Evolutionary conservation across 2,113 vertebrate genomes (phyloP).

Genomic region (Daphoenositta chrysoptera): DNA sequence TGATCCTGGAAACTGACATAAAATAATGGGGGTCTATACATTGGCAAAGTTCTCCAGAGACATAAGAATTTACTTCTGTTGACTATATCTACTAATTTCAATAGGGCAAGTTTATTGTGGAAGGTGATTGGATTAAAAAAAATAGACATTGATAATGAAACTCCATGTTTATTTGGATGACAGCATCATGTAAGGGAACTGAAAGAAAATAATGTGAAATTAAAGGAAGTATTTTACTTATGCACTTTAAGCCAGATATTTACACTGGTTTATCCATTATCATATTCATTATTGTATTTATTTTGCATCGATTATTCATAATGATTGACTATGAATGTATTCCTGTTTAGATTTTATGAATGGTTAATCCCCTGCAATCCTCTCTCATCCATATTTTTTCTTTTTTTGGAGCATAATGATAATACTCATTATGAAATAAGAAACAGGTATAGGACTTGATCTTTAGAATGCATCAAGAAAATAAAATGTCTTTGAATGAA

Average conservation of each 20-base stretch:
- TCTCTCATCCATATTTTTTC: background rate
- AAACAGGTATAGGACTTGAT: background rate
- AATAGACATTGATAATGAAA: background rate
- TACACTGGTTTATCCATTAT: background rate
- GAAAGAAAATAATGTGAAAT: background rate
- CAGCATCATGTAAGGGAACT: background rate
- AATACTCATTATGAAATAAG: background rate
- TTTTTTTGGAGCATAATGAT: background rate
- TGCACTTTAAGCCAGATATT: background rate
- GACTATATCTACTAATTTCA: background rate
- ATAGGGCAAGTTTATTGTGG: background rate
- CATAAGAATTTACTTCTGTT: background rate
- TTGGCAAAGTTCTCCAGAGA: background rate
- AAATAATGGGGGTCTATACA: background rate
- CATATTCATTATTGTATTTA: background rate
- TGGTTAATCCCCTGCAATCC: background rate
- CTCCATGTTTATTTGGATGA: background rate
- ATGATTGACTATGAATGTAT: background rate
- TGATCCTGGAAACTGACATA: background rate
- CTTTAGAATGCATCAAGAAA: background rate
- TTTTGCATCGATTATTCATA: conserved; percentile 13
- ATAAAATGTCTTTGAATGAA: background rate
- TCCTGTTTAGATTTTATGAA: conserved; percentile 8
- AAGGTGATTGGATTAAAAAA: background rate
- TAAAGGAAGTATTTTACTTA: background rate